Evolutionary conservation across 2,113 vertebrate species (phyloP).

Genomic region (Pomatostomus ruficeps): DNA sequence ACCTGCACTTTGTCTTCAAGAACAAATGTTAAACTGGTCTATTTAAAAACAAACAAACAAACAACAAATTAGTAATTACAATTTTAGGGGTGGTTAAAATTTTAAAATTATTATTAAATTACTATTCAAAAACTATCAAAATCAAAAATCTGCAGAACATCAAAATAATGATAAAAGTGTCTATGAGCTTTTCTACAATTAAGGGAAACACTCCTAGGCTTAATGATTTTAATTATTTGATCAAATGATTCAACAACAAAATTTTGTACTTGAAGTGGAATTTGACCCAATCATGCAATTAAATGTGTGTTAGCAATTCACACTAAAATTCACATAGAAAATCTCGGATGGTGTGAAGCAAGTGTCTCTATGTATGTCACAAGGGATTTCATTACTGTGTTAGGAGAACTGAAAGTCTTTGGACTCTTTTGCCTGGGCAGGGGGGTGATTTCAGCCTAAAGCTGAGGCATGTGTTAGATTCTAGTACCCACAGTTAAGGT

Average conservation of each 20-base stretch:
- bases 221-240: neutral
- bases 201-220: neutral
- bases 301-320: neutral
- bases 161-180: neutral
- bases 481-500: neutral
- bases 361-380: neutral
- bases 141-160: neutral
- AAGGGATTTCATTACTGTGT: neutral
- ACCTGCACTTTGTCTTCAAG: neutral
- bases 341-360: neutral
- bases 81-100: neutral
- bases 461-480: neutral
- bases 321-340: neutral
- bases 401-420: neutral
- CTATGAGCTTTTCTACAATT: neutral
- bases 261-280: neutral
- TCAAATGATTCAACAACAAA: neutral
- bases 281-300: neutral
- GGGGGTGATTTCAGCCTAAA: neutral
- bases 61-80: neutral
- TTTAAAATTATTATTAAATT: neutral
- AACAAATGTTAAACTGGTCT: neutral
- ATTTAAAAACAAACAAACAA: neutral
- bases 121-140: neutral
- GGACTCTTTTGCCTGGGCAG: neutral